Evolutionary conservation across 2,113 vertebrate species (phyloP).

Genomic region (Neofelis nebulosa): DNA sequence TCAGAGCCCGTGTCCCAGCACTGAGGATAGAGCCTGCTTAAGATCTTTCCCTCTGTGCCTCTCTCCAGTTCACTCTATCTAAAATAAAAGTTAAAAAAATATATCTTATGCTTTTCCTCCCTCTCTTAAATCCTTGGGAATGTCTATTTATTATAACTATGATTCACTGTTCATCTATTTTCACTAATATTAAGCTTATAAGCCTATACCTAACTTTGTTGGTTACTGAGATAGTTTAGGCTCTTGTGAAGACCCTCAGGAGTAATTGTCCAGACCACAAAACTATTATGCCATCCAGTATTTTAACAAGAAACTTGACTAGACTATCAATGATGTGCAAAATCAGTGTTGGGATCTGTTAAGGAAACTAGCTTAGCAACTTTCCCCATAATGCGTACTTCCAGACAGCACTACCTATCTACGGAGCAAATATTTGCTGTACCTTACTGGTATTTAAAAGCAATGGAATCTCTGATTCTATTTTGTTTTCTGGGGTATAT

Average conservation of each 20-base stretch:
- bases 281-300: not conserved
- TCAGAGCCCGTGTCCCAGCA: too few species aligned
- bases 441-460: conserved; percentile 8
- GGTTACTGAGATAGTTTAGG: not conserved
- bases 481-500: conserved; percentile 40
- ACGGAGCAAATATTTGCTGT: conserved; percentile 37
- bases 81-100: too few species aligned
- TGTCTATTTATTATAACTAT: not conserved
- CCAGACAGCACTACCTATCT: not conserved
- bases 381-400: not conserved
- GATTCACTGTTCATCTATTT: not conserved
- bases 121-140: not conserved
- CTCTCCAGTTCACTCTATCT: too few species aligned
- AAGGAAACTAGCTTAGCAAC: not conserved
- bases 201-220: conserved; percentile 3
- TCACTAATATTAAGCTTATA: not conserved
- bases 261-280: conserved; percentile 12
- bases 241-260: not conserved
- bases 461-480: not conserved
- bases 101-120: too few species aligned
- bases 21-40: too few species aligned
- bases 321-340: not conserved
- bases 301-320: conserved; percentile 1
- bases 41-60: too few species aligned
- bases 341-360: not conserved